Evolutionary conservation across 2,797 vertebrate species (phyloP).

Genomic region (Coregonus suidteri): DNA sequence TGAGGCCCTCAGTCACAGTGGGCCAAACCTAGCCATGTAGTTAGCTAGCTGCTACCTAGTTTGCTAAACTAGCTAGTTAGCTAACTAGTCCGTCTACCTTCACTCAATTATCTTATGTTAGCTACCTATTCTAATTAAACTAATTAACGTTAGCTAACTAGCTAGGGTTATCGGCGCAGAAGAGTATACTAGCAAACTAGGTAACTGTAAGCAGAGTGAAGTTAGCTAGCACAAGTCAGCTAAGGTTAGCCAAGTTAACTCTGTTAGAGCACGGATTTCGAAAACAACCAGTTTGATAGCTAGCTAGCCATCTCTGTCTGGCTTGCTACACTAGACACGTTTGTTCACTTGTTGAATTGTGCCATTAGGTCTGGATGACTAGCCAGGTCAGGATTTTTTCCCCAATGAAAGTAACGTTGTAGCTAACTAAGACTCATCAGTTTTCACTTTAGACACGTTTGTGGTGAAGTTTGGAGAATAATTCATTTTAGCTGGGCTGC

Average conservation of each 20-base stretch:
- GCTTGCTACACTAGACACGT: background rate
- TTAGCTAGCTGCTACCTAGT: background rate
- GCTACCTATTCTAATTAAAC: too few species aligned
- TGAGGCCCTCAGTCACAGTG: conserved; percentile 65
- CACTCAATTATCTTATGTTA: too few species aligned
- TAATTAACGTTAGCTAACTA: too few species aligned
- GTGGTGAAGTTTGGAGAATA: too few species aligned
- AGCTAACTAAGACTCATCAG: too few species aligned
- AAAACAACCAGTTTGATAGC: background rate
- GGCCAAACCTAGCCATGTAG: conserved; percentile 6
- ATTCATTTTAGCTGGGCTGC: too few species aligned
- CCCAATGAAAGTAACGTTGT: background rate
- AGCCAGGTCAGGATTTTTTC: background rate
- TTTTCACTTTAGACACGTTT: too few species aligned
- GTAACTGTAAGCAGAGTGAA: background rate
- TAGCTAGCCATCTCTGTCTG: background rate
- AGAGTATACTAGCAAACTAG: background rate
- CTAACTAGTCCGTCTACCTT: background rate
- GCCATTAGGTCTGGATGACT: too few species aligned
- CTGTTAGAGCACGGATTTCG: background rate
- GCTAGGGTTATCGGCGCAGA: background rate
- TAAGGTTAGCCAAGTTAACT: background rate
- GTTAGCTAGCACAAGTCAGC: background rate
- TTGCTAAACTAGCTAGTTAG: background rate
- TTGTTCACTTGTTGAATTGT: too few species aligned